Evolutionary conservation across 1,140 invertebrate species (phyloP).

Genomic region (Asbolus verrucosus): DNA sequence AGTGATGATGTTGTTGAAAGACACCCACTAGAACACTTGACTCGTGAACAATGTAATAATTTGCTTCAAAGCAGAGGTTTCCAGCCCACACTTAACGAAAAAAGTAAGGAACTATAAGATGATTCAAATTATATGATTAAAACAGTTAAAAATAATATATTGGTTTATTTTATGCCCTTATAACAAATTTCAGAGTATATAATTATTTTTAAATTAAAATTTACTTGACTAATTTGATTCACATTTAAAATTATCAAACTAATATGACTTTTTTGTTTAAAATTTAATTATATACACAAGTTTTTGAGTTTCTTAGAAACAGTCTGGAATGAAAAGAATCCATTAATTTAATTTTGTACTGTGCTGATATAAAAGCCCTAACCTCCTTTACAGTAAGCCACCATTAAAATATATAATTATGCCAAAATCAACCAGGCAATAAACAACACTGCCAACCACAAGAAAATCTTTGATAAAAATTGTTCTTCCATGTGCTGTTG

Average conservation of each 20-base stretch:
- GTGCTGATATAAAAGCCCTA: conserved; percentile 35
- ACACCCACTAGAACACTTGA: conserved; percentile 70
- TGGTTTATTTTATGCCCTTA: not conserved
- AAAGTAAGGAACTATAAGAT: conserved; percentile 45
- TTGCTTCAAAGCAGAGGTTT: conserved; percentile 75
- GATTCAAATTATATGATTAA: not conserved
- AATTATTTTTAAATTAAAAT: conserved; percentile 22
- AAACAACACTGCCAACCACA: conserved; percentile 92
- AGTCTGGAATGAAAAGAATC: conserved; percentile 28
- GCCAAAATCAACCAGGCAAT: conserved; percentile 93
- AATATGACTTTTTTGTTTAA: conserved; percentile 1
- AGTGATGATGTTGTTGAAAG: conserved; percentile 74
- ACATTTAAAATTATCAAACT: conserved; percentile 19
- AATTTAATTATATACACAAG: conserved; percentile 21
- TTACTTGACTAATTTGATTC: conserved; percentile 22
- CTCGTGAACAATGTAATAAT: conserved; percentile 77
- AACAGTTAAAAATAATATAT: not conserved
- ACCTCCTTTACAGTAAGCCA: conserved; percentile 13
- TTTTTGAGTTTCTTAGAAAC: conserved; percentile 18
- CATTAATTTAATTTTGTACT: conserved; percentile 17
- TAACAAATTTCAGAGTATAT: conserved; percentile 10
- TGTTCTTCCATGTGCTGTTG: conserved; percentile 93
- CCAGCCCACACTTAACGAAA: conserved; percentile 31
- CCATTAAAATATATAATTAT: conserved; percentile 67
- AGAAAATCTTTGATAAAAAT: conserved; percentile 92